These are phyloP conservation scores for Nycteola revayana DNA, from an alignment of 2,888 invertebrate species.

Conservation along the genomic window DNA sequence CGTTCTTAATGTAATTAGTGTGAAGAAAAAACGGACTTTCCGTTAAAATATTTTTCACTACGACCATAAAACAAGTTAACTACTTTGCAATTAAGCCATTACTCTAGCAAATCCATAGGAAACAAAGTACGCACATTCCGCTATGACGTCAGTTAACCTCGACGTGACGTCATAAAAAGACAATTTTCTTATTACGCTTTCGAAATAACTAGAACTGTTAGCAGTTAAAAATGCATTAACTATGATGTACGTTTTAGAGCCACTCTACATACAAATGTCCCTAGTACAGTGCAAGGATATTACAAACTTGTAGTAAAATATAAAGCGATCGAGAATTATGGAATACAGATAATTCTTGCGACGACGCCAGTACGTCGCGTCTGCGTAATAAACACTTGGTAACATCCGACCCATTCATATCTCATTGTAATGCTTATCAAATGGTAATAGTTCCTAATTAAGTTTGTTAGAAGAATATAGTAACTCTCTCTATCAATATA, in stretches of 20 bases:
- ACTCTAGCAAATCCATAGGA: too few species aligned
- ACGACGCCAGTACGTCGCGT: conserved; percentile 49
- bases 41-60: too few species aligned
- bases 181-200: background rate
- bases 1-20: too few species aligned
- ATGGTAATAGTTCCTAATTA: conserved; percentile 25
- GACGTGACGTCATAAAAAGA: background rate
- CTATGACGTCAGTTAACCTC: too few species aligned
- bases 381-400: conserved; percentile 55
- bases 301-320: conserved; percentile 16
- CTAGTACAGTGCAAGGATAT: conserved; percentile 10
- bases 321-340: conserved; percentile 21
- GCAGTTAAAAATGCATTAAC: background rate
- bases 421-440: conserved; percentile 49
- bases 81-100: too few species aligned
- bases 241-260: conserved; percentile 2
- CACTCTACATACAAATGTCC: conserved; percentile 12
- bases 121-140: too few species aligned
- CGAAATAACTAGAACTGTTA: background rate
- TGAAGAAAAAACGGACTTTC: too few species aligned
- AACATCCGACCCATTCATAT: conserved; percentile 47
- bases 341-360: conserved; percentile 26
- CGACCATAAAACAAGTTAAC: too few species aligned
- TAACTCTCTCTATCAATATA: too few species aligned
- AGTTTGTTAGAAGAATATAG: too few species aligned